These are phyloP conservation scores for Tinamus major DNA, from an alignment of 2,797 vertebrate genomes.

Conservation along the genomic window DNA sequence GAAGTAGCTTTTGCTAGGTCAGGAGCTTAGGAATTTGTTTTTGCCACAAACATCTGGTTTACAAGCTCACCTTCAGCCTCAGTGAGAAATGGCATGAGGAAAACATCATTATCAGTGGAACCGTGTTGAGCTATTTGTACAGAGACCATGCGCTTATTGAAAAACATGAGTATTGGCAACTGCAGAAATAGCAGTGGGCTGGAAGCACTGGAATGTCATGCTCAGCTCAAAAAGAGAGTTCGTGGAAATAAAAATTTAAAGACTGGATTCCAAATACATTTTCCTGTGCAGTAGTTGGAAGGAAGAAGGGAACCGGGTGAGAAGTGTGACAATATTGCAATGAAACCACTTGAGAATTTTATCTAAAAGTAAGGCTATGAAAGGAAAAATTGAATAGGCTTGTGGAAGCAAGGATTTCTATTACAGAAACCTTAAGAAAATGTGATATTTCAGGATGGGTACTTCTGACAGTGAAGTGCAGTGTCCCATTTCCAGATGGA, in stretches of 20 bases:
- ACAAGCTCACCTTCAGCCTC: not conserved
- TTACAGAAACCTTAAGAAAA: not conserved
- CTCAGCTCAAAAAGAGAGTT: not conserved
- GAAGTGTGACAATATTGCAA: not conserved
- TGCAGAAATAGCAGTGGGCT: not conserved
- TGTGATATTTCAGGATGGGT: rapidly evolving
- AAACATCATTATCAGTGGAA: not conserved
- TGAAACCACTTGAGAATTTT: not conserved
- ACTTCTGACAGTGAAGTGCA: not conserved
- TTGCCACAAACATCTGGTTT: not conserved
- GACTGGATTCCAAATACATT: not conserved
- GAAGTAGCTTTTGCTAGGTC: not conserved
- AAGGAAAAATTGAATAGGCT: rapidly evolving
- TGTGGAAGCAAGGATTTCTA: rapidly evolving
- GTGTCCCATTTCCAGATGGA: rapidly evolving
- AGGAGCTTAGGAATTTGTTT: not conserved
- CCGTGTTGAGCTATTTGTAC: not conserved
- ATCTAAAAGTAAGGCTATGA: not conserved
- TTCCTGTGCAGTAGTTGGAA: not conserved
- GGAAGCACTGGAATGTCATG: not conserved
- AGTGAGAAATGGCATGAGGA: not conserved
- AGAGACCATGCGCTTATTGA: not conserved
- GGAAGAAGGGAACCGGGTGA: not conserved
- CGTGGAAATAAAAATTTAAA: slow-evolving; percentile 2
- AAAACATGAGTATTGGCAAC: slow-evolving; percentile 2